Evolutionary conservation across 2,888 invertebrate species (phyloP).

Genomic region (Lycocerus yunnanus): DNA sequence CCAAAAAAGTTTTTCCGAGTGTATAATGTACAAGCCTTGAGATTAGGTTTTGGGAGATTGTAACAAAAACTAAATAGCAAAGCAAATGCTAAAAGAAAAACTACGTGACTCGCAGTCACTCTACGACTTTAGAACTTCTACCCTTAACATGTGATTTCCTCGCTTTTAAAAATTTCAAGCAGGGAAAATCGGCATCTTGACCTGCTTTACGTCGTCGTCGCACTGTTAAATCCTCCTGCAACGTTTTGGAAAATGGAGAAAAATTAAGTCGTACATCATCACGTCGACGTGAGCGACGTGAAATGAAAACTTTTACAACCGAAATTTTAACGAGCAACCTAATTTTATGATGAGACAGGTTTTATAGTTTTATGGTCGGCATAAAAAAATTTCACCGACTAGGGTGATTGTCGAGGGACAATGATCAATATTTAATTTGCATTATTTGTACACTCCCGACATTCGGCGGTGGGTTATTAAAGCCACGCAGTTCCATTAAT

Average conservation of each 20-base stretch:
- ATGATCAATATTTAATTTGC: neutral
- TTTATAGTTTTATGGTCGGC: neutral
- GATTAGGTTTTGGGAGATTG: neutral
- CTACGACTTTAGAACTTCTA: neutral
- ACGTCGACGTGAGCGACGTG: neutral
- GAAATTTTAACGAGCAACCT: neutral
- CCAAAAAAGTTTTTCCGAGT: conserved; percentile 1
- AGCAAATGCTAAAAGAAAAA: neutral
- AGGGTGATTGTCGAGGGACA: neutral
- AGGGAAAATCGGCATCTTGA: neutral
- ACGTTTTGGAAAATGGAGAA: neutral
- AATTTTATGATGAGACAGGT: neutral
- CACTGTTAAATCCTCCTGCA: neutral
- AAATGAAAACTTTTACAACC: neutral
- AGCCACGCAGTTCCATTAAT: neutral
- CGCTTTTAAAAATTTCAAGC: neutral
- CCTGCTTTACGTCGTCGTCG: neutral
- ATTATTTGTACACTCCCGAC: neutral
- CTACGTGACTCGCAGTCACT: neutral
- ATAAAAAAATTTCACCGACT: neutral
- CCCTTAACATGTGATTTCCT: neutral
- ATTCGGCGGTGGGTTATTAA: neutral
- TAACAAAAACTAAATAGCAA: conserved; percentile 1
- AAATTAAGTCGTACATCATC: conserved; percentile 4
- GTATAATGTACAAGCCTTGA: neutral